Percentiles rank a stretch among this genome's conserved stretches.
Evolutionary conservation across 2,113 vertebrate genomes (phyloP).

Genomic region (Zosterops borbonicus): DNA sequence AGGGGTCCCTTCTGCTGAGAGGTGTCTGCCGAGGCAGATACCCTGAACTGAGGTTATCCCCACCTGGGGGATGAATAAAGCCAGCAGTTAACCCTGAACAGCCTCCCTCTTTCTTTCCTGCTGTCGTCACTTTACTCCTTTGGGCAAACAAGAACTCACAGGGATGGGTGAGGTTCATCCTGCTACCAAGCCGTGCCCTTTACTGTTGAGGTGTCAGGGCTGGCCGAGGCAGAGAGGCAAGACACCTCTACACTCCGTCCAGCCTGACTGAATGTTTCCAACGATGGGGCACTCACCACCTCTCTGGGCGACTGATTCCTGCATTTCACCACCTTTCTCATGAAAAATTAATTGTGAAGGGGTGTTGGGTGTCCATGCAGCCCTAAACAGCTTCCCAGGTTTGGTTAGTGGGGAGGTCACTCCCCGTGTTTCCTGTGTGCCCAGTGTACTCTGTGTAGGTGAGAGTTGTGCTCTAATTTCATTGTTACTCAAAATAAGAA

Average conservation of each 20-base stretch:
- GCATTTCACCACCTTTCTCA: background rate
- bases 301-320: background rate
- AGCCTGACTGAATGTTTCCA: background rate
- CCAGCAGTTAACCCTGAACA: too few relatives aligned
- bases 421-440: background rate
- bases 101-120: too few relatives aligned
- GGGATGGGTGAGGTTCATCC: too few relatives aligned
- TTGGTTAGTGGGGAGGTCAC: fast-evolving
- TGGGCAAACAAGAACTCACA: too few relatives aligned
- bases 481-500: background rate
- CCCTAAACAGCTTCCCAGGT: background rate
- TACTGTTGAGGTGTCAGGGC: too few relatives aligned
- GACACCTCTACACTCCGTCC: fast-evolving
- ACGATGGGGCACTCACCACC: fast-evolving
- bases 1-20: too few relatives aligned
- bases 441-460: background rate
- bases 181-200: too few relatives aligned
- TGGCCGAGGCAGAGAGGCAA: too few relatives aligned
- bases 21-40: too few relatives aligned
- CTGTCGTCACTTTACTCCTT: too few relatives aligned
- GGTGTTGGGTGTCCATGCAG: background rate
- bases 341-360: background rate
- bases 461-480: background rate
- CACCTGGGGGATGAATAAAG: too few relatives aligned
- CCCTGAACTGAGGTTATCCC: too few relatives aligned